Evolutionary conservation across 2,113 vertebrate species (phyloP), one percentile per base, ranked within the genome.

Genomic region (Chauna torquata): DNA sequence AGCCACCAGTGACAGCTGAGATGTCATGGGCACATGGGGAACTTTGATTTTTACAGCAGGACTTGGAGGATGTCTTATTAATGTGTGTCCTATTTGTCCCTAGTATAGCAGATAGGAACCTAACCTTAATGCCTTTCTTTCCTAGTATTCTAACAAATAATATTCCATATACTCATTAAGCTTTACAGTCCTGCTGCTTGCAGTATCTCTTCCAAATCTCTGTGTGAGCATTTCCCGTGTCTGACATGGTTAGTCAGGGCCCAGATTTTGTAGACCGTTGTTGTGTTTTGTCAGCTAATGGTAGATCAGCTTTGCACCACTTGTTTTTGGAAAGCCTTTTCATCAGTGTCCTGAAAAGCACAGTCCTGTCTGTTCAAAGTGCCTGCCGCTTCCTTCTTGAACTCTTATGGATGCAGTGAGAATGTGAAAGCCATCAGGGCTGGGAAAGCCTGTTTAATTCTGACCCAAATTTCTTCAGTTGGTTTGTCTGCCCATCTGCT

Each of bases 281-380:
- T 18, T 69, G 34, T 49, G 12, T 88, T 95, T 92, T 82, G 28
- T 49, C 58, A 92, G 49, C 58, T 79, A 52, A 47, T 95, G 23
- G 68, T 55, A 87, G 65, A 50, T 87, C 77, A n/a, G 54, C n/a
- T 84, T 76, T 54, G 38, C 42, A 61, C 40, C 42, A 27, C n/a
- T 94, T 87, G 5, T 57, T 62, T 12, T 62, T 66, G 64, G n/a
- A 88, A 94, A 87, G 52, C 24, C 49, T 79, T 92, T 90, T 74
- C 54, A 82, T 54, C 70, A 92, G 50, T 87, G 23, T 93, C 80
- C 64, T 95, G 90, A 90, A 92, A 95, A 76, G 40, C 83, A 69
- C 61, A 4, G 5, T 86, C 59, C 42, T 68, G 42, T 55, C 18
- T 52, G 38, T 69, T 90, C 22, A 13, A 66, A 79, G 42, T 1